Conservation (phyloP, 1,140 invertebrate species). For the Drosophila busckii region DNA sequence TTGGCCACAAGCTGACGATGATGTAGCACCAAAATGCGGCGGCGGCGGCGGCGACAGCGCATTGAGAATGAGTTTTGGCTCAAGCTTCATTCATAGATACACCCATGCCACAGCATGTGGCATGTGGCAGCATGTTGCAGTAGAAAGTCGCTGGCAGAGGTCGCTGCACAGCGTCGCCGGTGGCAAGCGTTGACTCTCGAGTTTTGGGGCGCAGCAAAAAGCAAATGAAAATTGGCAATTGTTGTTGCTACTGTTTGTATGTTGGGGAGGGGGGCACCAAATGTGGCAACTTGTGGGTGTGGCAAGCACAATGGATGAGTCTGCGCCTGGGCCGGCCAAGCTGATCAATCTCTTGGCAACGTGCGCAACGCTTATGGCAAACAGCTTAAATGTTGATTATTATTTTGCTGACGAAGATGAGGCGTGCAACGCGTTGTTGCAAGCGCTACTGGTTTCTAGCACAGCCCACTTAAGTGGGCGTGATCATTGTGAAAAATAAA, state of each 20-base stretch:
- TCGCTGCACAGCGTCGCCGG: too few species aligned
- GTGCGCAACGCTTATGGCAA: conserved; percentile 49
- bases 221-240: conserved; percentile 72
- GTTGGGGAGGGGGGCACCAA: too few species aligned
- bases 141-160: conserved; percentile 58
- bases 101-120: too few species aligned
- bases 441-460: conserved; percentile 55
- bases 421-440: conserved; percentile 39
- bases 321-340: conserved; percentile 27
- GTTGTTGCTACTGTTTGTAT: conserved; percentile 37
- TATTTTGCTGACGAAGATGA: conserved; percentile 29
- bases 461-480: conserved; percentile 56
- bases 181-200: conserved; percentile 34
- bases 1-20: conserved; percentile 48
- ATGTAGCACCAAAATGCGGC: conserved; percentile 64
- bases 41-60: background rate
- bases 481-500: conserved; percentile 61
- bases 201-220: conserved; percentile 66
- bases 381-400: conserved; percentile 41
- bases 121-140: conserved; percentile 28
- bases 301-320: conserved; percentile 68
- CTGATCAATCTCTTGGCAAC: conserved; percentile 70
- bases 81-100: conserved; percentile 59
- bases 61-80: conserved; percentile 9
- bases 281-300: conserved; percentile 63